These are phyloP conservation scores for Drosophila elegans DNA, from an alignment of 1,140 invertebrate species.

Conservation along the genomic window DNA sequence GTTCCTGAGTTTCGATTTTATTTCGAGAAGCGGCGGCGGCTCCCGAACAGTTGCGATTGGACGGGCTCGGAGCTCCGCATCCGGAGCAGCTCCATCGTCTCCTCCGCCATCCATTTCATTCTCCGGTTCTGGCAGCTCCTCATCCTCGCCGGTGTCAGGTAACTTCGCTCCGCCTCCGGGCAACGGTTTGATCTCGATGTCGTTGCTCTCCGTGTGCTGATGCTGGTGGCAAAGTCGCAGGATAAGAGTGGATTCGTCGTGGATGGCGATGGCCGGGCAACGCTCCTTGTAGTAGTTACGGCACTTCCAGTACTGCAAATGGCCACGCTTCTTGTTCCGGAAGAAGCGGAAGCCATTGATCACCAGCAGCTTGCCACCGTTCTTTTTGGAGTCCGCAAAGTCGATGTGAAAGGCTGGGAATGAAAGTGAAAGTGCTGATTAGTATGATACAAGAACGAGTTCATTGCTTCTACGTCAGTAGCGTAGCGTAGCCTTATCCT, in stretches of 20 bases:
- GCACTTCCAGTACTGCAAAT: constrained; percentile 84
- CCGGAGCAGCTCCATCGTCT: neutral
- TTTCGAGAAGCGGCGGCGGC: constrained; percentile 51
- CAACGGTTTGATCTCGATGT: constrained; percentile 79
- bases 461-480: neutral
- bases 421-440: constrained; percentile 32
- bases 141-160: constrained; percentile 4
- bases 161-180: constrained; percentile 25
- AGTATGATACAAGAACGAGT: constrained; percentile 22
- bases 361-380: constrained; percentile 81
- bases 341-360: constrained; percentile 84
- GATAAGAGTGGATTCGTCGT: constrained; percentile 77
- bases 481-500: neutral
- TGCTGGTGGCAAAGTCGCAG: constrained; percentile 79
- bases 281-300: constrained; percentile 84
- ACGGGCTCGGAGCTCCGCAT: neutral
- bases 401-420: constrained; percentile 77
- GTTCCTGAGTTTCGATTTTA: constrained; percentile 38
- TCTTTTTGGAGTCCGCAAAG: constrained; percentile 83
- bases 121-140: constrained; percentile 15
- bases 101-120: neutral
- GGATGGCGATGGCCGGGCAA: constrained; percentile 83
- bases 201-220: constrained; percentile 77
- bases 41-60: neutral
- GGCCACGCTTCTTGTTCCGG: constrained; percentile 81